phyloP scores from a whole-genome alignment of 2,888 invertebrate species.

The Hetaerina titia region DNA sequence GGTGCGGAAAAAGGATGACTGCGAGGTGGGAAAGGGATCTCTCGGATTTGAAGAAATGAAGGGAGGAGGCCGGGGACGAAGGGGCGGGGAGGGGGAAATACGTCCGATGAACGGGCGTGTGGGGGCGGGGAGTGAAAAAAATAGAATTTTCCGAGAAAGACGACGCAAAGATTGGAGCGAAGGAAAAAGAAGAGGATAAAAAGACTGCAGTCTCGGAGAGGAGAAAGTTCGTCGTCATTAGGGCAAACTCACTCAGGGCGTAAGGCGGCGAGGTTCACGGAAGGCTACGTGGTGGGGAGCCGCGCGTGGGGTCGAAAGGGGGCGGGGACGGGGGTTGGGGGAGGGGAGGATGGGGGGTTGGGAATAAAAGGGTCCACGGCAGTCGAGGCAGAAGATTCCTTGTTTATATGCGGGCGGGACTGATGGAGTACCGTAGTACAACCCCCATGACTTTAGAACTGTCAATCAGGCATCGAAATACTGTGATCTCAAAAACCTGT shows the following conservation, averaged over 20 bases:
- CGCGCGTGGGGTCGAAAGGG: background rate
- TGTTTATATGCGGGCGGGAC: background rate
- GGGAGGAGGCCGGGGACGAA: background rate
- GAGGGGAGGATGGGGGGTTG: background rate
- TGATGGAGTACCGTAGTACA: too few relatives aligned
- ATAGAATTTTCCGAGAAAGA: conserved; percentile 1
- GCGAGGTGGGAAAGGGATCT: background rate
- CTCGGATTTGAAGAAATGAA: conserved; percentile 8
- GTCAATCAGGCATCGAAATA: too few relatives aligned
- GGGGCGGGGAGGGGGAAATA: too few relatives aligned
- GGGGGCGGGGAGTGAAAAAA: background rate
- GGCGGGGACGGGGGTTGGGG: background rate
- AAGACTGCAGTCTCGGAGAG: background rate
- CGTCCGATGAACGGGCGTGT: background rate
- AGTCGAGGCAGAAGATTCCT: background rate
- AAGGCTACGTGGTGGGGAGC: background rate
- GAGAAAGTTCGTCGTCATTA: conserved; percentile 58
- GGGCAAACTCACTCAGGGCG: conserved; percentile 31
- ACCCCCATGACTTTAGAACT: too few relatives aligned
- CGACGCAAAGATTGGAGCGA: background rate
- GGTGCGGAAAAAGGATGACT: background rate
- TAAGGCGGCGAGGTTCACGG: background rate
- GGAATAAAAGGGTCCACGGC: background rate
- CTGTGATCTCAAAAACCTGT: too few relatives aligned
- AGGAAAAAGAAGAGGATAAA: background rate